A percentile compares a stretch with the other conserved stretches of the same genome.
These are phyloP conservation scores for Atta cephalotes DNA, from an alignment of 1,140 invertebrate genomes.

Conservation along the genomic window DNA sequence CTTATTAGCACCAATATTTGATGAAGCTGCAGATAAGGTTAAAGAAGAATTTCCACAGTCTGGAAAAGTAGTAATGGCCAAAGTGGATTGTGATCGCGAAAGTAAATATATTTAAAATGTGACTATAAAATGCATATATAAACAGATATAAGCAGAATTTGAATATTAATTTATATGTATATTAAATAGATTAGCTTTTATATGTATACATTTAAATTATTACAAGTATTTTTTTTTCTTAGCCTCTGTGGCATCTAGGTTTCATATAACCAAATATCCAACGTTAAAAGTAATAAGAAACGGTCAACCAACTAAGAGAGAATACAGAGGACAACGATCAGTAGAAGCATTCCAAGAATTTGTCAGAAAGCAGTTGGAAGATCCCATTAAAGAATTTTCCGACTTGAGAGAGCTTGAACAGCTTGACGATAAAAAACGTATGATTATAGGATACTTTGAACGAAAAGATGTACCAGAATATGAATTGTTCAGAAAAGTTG, in stretches of 20 bases:
- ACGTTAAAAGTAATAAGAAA: slow-evolving; percentile 98
- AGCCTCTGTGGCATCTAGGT: slow-evolving; percentile 94
- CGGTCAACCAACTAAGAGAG: slow-evolving; percentile 96
- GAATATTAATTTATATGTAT: not conserved
- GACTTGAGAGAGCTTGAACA: slow-evolving; percentile 91
- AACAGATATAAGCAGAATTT: not conserved
- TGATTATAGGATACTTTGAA: slow-evolving; percentile 97
- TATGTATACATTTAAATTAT: not conserved
- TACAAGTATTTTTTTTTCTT: slow-evolving; percentile 72
- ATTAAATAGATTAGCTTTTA: not conserved
- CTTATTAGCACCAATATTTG: slow-evolving; percentile 97
- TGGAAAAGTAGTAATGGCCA: slow-evolving; percentile 96
- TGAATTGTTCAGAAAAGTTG: slow-evolving; percentile 92
- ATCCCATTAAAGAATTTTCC: slow-evolving; percentile 94
- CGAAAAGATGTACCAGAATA: slow-evolving; percentile 93
- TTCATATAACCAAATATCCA: slow-evolving; percentile 99
- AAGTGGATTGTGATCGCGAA: slow-evolving; percentile 98
- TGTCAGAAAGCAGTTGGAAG: slow-evolving; percentile 95
- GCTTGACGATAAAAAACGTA: slow-evolving; percentile 95
- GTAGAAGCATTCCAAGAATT: slow-evolving; percentile 95
- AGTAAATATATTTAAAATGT: slow-evolving; percentile 86
- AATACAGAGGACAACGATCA: slow-evolving; percentile 95
- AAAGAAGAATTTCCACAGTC: slow-evolving; percentile 92
- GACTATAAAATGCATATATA: not conserved
- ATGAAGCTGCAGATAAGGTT: slow-evolving; percentile 97